Base-by-base conservation (phyloP, 2,113 vertebrate species). In the Mesembrinibis cayennensis region DNA sequence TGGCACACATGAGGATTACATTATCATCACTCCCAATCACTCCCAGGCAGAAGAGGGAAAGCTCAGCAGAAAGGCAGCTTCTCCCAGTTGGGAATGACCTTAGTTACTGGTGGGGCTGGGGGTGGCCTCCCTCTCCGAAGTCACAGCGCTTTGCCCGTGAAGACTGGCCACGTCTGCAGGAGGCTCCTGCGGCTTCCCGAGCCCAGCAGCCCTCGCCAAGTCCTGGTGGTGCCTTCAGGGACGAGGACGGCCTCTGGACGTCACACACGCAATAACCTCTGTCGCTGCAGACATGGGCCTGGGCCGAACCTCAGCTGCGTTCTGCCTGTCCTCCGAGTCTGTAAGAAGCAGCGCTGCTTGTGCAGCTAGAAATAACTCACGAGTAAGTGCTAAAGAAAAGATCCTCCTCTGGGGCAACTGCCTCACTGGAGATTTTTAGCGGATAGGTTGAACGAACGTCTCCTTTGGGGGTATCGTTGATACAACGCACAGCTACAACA, bases 231-330 rank as follows among this genome's bases (percentile, higher is more conserved):
- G 34, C 26, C 4, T 3, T 2, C 2, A 5, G 70, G 53, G 20
- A 7, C 1, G 8, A 82, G 77, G 58, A 50, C 29, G 52, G 4
- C 27, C n/a, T 16, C 22, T 10, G 52, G 38, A 0, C 36, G 22
- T 30, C 42, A 36, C 62, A 27, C 8, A 2, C 1, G 3, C 9
- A 34, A 6, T 8, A 27, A 63, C n/a, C 26, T 34, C 38, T 21
- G 1, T 47, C 1, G 0, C 26, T 11, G 34, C 6, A 11, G 21
- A 4, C 2, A 6, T 0, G 0, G 0, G 38, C 0, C 2, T 4
- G 20, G 79, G 9, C 1, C 4, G 5, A 87, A 36, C n/a, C 40
- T 44, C 16, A 12, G 0, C 11, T 2, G 1, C 0, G 7, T 23
- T 38, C 40, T 61, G 56, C 10, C 11, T 38, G 16, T 34, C 42